Conservation (phyloP, 2,797 vertebrate genomes). For the Apogon hyalosoma region DNA sequence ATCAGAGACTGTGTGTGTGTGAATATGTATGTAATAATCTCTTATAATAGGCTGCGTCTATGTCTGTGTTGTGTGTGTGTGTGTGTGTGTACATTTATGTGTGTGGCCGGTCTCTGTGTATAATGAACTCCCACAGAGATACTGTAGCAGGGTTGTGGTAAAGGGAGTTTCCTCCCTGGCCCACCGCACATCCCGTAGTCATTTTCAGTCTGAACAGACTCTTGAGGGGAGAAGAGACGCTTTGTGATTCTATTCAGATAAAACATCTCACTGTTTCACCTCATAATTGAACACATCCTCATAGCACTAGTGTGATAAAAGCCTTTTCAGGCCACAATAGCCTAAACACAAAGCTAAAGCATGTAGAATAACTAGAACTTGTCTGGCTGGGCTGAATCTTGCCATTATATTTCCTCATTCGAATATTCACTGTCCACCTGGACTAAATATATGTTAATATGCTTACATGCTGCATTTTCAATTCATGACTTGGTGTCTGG, state of each 20-base stretch:
- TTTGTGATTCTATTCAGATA: conserved; percentile 52
- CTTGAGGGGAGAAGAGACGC: conserved; percentile 32
- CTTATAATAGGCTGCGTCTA: conserved; percentile 25
- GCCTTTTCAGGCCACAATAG: neutral
- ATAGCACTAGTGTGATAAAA: conserved; percentile 14
- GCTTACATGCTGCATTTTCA: neutral
- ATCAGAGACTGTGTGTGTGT: conserved; percentile 29
- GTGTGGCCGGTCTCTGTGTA: conserved; percentile 65
- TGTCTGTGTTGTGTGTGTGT: conserved; percentile 18
- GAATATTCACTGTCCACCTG: neutral
- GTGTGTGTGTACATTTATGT: conserved; percentile 25
- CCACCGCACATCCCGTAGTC: conserved; percentile 65
- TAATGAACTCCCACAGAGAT: conserved; percentile 77
- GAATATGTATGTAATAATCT: conserved; percentile 29
- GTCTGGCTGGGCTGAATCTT: too few relatives aligned
- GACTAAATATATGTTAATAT: neutral
- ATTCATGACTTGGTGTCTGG: neutral
- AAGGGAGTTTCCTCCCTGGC: conserved; percentile 74
- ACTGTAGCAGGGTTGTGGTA: conserved; percentile 64
- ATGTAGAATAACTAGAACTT: neutral
- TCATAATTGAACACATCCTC: conserved; percentile 13
- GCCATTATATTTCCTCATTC: neutral
- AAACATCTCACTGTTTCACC: conserved; percentile 44
- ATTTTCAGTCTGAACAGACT: conserved; percentile 57
- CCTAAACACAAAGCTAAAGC: neutral